Percentiles rank a stretch among this genome's conserved stretches.
Conservation (phyloP, 1,140 invertebrate species). For the Thalassaphorura encarpata region DNA sequence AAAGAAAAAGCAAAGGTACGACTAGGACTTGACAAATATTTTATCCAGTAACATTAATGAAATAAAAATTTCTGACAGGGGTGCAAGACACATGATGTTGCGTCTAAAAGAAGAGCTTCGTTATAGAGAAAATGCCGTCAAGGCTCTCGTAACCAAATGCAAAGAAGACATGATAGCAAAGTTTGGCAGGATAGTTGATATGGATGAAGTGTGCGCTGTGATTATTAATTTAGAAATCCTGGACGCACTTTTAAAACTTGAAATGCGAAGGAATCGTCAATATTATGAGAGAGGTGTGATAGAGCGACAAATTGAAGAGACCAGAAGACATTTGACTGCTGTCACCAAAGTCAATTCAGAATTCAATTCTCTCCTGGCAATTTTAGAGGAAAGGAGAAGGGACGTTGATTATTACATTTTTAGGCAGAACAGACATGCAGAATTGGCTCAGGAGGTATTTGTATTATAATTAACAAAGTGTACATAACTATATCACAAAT, state of each 20-base stretch:
- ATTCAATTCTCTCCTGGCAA: slow-evolving; percentile 19
- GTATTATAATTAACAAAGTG: background rate
- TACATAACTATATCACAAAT: background rate
- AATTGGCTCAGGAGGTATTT: background rate
- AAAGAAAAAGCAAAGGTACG: slow-evolving; percentile 11
- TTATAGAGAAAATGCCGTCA: slow-evolving; percentile 17
- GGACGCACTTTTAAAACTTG: slow-evolving; percentile 12
- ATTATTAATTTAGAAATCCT: slow-evolving; percentile 28
- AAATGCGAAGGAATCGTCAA: slow-evolving; percentile 14
- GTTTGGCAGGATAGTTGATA: slow-evolving; percentile 22
- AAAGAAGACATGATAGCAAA: slow-evolving; percentile 20
- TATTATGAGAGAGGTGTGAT: slow-evolving; percentile 10
- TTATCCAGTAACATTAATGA: too few species aligned
- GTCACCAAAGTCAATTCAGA: slow-evolving; percentile 24
- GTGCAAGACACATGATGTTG: slow-evolving; percentile 16
- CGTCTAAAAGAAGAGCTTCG: slow-evolving; percentile 21
- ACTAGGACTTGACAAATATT: background rate
- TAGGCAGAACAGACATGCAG: slow-evolving; percentile 2
- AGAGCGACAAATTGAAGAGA: slow-evolving; percentile 14
- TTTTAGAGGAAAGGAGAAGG: slow-evolving; percentile 21
- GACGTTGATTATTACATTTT: slow-evolving; percentile 21
- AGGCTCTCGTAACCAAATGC: slow-evolving; percentile 3
- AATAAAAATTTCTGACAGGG: slow-evolving; percentile 9
- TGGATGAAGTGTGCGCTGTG: slow-evolving; percentile 22
- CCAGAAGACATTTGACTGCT: slow-evolving; percentile 4